Evolutionary conservation across 2,888 invertebrate species (phyloP), one percentile per base, ranked within the genome.

Genomic region (Pimpla rufipes): DNA sequence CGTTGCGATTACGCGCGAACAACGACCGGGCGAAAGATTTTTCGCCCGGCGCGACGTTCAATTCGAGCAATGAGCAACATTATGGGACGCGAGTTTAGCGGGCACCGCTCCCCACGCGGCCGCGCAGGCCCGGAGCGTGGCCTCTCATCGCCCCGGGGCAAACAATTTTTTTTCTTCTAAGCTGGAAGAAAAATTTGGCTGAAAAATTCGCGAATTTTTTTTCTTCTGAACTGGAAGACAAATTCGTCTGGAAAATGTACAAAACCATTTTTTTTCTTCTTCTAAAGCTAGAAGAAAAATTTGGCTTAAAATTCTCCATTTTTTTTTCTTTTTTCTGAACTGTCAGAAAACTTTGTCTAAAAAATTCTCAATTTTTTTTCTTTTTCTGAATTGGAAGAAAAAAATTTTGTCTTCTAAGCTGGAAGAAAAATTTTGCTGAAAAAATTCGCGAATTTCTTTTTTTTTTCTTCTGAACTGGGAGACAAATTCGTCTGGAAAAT

Each of bases 61-160:
- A 89, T 86, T 82, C 75, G 82, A 75, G 78, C 85, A 89, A 90
- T 88, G 74, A 83, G 73, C 68, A 83, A 88, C 90, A 89, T 90
- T 90, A 90, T 90, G 90, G 88, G 83, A 88, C 81, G 84, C 70
- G 85, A 83, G 83, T 82, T 79, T 85, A 83, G 87, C 90, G 91
- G 90, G 91, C 89, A 90, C 90, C 91, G 90, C 85, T 86, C 84
- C 87, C 86, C 88, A 88, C 87, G 88, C 89, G 88, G 87, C 66
- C 74, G 5, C 18, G 37, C 89, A 88, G 85, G 57, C 7, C 8
- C 85, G 88, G 62, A 68, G 8, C 45, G 1, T 11, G 7, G 4
- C 1, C 8, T 1, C 8, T 6, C 11, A 62, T 71, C 13, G 62
- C 87, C 87, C 85, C 42, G 75, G 29, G 18, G 1, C 0, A 16